Conservation (phyloP, 2,113 vertebrate species). For the Carassius carassius region DNA sequence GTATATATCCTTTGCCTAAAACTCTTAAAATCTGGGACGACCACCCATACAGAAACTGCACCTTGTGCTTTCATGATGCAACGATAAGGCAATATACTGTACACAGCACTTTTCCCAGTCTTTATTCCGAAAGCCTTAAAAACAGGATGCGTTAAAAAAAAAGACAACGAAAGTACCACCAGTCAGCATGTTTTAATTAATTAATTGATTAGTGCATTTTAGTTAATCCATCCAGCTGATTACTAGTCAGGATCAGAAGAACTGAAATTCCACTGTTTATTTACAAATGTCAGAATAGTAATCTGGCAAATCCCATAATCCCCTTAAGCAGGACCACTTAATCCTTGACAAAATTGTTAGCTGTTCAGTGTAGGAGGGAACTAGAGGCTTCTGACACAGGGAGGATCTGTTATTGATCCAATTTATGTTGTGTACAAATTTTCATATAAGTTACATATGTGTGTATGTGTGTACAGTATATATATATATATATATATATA, state of each 20-base stretch:
- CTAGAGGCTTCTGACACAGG: constrained; percentile 21
- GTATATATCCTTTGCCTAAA: constrained; percentile 25
- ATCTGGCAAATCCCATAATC: constrained; percentile 74
- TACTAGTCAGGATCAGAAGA: constrained; percentile 66
- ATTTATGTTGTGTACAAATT: constrained; percentile 4
- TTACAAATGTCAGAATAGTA: constrained; percentile 71
- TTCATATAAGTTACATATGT: too few relatives aligned
- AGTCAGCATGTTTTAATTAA: constrained; percentile 58
- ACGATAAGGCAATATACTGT: constrained; percentile 41
- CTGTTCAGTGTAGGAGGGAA: constrained; percentile 1
- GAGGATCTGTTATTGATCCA: constrained; percentile 18
- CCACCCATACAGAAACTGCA: constrained; percentile 35
- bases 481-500: too few relatives aligned
- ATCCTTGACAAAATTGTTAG: constrained; percentile 67
- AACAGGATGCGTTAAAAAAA: constrained; percentile 14
- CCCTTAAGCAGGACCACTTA: constrained; percentile 72
- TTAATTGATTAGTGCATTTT: constrained; percentile 50
- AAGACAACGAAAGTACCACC: neutral
- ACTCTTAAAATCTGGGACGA: constrained; percentile 29
- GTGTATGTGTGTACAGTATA: too few relatives aligned
- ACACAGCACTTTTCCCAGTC: constrained; percentile 48
- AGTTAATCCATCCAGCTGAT: constrained; percentile 67
- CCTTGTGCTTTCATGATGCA: constrained; percentile 41
- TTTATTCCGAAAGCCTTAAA: neutral
- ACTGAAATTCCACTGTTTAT: constrained; percentile 74